These are phyloP conservation scores for Cynocephalus volans DNA, from an alignment of 2,113 vertebrate species.

Conservation along the genomic window DNA sequence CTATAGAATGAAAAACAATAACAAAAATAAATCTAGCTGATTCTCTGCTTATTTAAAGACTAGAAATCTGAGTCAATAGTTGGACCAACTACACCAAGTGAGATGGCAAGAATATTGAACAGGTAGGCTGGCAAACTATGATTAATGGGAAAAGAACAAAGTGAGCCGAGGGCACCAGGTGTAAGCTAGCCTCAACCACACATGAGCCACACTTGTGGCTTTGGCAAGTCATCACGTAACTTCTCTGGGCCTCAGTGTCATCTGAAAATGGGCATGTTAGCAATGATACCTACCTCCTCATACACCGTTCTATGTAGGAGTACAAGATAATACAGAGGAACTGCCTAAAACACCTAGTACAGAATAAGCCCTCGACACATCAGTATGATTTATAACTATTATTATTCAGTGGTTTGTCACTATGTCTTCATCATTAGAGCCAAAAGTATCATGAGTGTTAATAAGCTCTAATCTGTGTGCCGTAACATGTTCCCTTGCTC, in stretches of 20 bases:
- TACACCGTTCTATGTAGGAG: rapidly evolving
- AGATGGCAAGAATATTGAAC: neutral
- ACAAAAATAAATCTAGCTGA: no score
- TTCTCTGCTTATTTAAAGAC: neutral
- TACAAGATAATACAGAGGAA: neutral
- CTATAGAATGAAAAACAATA: neutral
- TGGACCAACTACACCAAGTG: neutral
- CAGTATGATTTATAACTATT: neutral
- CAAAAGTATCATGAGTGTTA: neutral
- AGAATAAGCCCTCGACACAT: neutral
- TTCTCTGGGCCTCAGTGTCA: neutral
- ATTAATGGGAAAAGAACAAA: neutral
- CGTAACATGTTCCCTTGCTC: neutral
- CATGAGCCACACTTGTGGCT: neutral
- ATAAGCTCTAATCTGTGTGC: neutral
- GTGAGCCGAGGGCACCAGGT: neutral
- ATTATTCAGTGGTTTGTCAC: neutral
- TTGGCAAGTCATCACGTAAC: neutral
- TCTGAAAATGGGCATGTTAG: no score
- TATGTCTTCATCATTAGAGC: neutral
- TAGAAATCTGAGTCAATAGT: neutral
- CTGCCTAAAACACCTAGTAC: neutral
- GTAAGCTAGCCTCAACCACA: neutral
- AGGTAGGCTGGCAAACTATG: neutral
- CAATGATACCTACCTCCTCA: neutral